Conservation (phyloP, 2,113 vertebrate genomes). For the Axis porcinus region DNA sequence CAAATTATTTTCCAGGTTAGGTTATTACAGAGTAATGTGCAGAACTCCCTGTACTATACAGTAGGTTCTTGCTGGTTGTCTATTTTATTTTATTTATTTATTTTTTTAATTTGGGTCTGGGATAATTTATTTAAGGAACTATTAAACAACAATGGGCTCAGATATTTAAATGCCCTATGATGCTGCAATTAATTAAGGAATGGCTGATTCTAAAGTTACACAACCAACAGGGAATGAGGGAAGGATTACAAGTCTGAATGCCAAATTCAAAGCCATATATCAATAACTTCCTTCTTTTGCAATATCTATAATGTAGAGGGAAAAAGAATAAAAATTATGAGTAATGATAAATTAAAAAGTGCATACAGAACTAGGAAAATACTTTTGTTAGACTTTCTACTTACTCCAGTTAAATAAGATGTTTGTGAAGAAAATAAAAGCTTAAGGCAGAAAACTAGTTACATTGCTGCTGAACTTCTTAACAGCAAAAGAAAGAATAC, state of each 20-base stretch:
- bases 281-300: not conserved
- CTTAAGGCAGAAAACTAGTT: not conserved
- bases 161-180: not conserved
- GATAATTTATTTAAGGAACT: conserved; percentile 4
- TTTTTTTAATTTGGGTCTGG: not conserved
- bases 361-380: not conserved
- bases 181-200: conserved; percentile 2
- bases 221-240: not conserved
- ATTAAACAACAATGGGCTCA: not conserved
- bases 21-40: not conserved
- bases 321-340: not conserved
- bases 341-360: conserved; percentile 36
- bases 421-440: conserved; percentile 17
- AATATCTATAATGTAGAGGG: not conserved
- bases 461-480: not conserved
- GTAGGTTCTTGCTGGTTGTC: not conserved
- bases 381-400: conserved; percentile 22
- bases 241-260: not conserved
- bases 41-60: not conserved
- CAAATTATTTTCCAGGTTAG: not conserved
- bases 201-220: not conserved
- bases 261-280: conserved; percentile 6
- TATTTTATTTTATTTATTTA: too few species aligned
- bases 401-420: conserved; percentile 26
- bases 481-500: conserved; percentile 2